Base-by-base conservation (phyloP, 2,113 vertebrate genomes). In the Tetrao urogallus region DNA sequence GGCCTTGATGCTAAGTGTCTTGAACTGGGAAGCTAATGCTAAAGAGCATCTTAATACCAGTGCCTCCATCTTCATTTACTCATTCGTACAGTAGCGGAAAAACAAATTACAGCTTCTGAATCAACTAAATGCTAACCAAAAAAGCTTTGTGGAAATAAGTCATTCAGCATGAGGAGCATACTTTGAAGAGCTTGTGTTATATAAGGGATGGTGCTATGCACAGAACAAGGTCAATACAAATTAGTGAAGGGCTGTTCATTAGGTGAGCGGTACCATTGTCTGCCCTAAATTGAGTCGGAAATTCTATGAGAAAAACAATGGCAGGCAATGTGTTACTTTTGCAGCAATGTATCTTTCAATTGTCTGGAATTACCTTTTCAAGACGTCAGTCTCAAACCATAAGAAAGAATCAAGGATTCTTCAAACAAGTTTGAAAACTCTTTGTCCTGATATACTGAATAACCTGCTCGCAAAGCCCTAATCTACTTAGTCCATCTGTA, bases 11-110 rank as follows among this genome's bases (percentile, higher is more conserved):
- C 67, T 22, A 47, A 36, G 21, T 34, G 60, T 22, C 69, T 48
- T 28, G 30, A 88, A 69, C 27, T 38, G 30, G 45, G 43, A 38
- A 73, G 25, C 14, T 52, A 66, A 54, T n/a, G 14, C 54, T 58
- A 38, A 32, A 3, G 22, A 61, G 34, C 36, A 30, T 36, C 43
- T 70, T 65, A 24, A 8, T 56, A 30, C 27, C 77, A 63, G 40
- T 34, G 80, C 52, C 1, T 1, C 66, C 74, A 2, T 4, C 14
- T 38, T 30, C 0, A 0, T 52, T 86, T 65, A 27, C 13, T 60
- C 8, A 17, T 45, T 43, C 45, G 11, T 27, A 40, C 42, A 50
- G 2, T 32, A 25, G 11, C 36, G 40, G 28, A 16, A 78, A 81
- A 61, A 58, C 17, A 4, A 43, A 12, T 57, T 25, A 22, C 67